phyloP scores from a whole-genome alignment of 2,797 vertebrate genomes.

The Argya squamiceps region DNA sequence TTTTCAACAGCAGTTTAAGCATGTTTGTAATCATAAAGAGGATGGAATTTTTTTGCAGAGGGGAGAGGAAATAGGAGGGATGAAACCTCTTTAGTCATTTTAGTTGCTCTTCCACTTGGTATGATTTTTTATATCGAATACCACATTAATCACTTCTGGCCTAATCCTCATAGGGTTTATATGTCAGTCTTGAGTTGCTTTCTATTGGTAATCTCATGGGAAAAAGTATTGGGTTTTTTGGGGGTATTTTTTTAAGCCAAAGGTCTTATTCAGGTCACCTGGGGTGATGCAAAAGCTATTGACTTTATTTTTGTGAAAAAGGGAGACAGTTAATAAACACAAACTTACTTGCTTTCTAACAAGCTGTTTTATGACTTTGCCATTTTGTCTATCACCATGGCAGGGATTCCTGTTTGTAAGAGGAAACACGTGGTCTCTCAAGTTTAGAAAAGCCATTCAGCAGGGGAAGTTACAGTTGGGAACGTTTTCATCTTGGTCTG shows the following conservation, averaged over 20 bases:
- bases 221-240: neutral
- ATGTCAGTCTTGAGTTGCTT: neutral
- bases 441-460: neutral
- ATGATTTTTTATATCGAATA: neutral
- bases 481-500: neutral
- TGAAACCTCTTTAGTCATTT: neutral
- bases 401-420: neutral
- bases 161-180: neutral
- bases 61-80: neutral
- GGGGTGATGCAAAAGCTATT: neutral
- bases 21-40: neutral
- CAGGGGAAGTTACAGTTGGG: neutral
- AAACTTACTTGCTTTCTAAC: neutral
- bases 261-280: neutral
- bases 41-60: rapidly evolving
- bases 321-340: neutral
- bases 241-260: rapidly evolving
- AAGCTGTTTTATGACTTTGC: neutral
- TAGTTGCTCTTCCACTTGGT: neutral
- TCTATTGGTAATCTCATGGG: neutral
- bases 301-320: neutral
- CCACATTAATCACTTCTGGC: neutral
- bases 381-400: neutral
- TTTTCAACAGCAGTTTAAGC: neutral
- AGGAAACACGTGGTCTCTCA: neutral